phyloP scores from a whole-genome alignment of 2,113 vertebrate species.

The Bagarius yarrelli region DNA sequence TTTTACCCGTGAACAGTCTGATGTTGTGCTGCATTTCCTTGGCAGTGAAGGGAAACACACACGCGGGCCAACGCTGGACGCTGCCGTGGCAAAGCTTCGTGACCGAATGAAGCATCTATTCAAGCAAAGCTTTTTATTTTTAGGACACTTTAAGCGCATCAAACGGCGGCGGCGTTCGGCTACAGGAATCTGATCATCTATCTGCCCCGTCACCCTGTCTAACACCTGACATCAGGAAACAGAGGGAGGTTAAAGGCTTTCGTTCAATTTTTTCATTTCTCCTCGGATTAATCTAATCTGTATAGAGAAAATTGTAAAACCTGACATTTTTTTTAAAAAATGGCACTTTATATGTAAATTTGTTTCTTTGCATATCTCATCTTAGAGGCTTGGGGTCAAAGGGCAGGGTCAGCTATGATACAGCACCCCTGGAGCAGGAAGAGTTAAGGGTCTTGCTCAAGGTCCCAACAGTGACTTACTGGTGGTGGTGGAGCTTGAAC shows the following conservation, averaged over 20 bases:
- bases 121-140: conserved; percentile 44
- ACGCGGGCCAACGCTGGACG: conserved; percentile 36
- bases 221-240: conserved; percentile 21
- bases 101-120: conserved; percentile 39
- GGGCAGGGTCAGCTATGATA: too few species aligned
- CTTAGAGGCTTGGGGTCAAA: too few species aligned
- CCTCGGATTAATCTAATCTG: conserved; percentile 23
- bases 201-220: neutral
- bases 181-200: too few species aligned
- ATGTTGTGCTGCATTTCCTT: conserved; percentile 56
- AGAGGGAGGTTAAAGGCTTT: conserved; percentile 15
- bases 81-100: conserved; percentile 28
- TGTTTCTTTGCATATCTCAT: too few species aligned
- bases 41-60: conserved; percentile 33
- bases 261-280: conserved; percentile 19
- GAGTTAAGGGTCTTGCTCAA: too few species aligned
- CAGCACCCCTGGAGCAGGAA: too few species aligned
- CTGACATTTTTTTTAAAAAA: too few species aligned
- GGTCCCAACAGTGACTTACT: too few species aligned
- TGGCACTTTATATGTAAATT: too few species aligned
- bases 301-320: conserved; percentile 12
- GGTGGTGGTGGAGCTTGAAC: too few species aligned
- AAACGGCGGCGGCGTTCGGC: too few species aligned
- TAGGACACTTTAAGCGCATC: too few species aligned
- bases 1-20: conserved; percentile 70